Conservation (phyloP, 2,888 invertebrate species). For the Alsophila aescularia region DNA sequence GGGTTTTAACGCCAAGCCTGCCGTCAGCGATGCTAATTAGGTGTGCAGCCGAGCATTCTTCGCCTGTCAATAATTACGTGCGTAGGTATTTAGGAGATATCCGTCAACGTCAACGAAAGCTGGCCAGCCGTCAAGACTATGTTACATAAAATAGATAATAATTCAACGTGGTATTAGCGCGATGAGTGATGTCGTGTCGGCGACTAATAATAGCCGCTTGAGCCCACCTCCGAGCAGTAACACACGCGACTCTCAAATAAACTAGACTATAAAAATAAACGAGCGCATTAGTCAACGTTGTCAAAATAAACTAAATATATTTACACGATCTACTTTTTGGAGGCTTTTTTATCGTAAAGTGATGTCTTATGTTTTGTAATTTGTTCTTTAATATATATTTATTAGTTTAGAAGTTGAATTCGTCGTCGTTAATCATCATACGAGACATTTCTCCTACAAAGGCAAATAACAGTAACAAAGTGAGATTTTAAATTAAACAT, state of each 20-base stretch:
- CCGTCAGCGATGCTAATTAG: constrained; percentile 19
- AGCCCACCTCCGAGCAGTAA: constrained; percentile 68
- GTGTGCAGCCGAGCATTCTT: constrained; percentile 19
- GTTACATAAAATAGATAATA: constrained; percentile 74
- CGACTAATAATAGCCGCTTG: constrained; percentile 74
- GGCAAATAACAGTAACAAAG: neutral
- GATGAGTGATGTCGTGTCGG: constrained; percentile 80
- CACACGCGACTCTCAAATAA: constrained; percentile 75
- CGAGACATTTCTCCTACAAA: constrained; percentile 4
- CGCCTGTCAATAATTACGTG: constrained; percentile 27
- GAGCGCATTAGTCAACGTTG: constrained; percentile 80
- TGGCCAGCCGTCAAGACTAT: constrained; percentile 70
- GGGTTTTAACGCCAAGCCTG: constrained; percentile 21
- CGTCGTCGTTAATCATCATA: constrained; percentile 4
- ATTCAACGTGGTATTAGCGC: constrained; percentile 71
- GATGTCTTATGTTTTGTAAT: constrained; percentile 19
- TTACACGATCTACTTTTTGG: constrained; percentile 52
- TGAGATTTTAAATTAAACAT: constrained; percentile 7
- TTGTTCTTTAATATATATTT: constrained; percentile 8
- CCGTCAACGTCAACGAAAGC: constrained; percentile 52
- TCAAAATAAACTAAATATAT: constrained; percentile 78
- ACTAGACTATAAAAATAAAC: constrained; percentile 81
- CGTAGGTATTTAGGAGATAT: constrained; percentile 35
- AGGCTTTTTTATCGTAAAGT: constrained; percentile 35
- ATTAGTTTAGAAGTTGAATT: constrained; percentile 1